Evolutionary conservation across 2,797 vertebrate species (phyloP).

Genomic region (Notolepis coatsorum): DNA sequence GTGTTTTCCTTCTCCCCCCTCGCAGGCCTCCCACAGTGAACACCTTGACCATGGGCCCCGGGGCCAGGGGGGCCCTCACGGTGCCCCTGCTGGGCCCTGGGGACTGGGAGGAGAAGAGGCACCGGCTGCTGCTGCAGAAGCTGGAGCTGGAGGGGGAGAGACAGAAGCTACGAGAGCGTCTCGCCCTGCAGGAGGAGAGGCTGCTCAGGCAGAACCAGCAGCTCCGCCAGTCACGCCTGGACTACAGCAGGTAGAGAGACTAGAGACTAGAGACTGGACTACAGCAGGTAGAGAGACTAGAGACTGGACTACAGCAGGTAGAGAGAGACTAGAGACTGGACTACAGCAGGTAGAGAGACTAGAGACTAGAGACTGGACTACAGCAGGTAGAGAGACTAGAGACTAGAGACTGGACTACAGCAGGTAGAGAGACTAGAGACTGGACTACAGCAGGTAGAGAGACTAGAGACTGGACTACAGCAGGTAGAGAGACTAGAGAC

Average conservation of each 20-base stretch:
- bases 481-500: no score
- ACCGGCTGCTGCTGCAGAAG: conserved; percentile 92
- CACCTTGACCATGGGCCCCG: conserved; percentile 1
- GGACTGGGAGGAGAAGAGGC: conserved; percentile 86
- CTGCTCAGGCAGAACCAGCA: conserved; percentile 88
- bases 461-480: no score
- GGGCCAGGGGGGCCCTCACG: conserved; percentile 44
- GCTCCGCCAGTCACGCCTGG: conserved; percentile 82
- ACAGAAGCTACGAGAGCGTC: conserved; percentile 87
- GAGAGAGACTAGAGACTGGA: no score
- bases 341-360: no score
- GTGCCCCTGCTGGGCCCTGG: conserved; percentile 65
- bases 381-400: no score
- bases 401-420: no score
- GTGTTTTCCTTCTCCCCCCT: neutral
- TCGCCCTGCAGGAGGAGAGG: conserved; percentile 90
- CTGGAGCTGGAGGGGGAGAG: conserved; percentile 93
- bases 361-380: no score
- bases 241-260: conserved; percentile 83
- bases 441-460: no score
- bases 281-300: conserved; percentile 1
- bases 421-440: no score
- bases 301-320: no score
- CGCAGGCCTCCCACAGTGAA: conserved; percentile 21
- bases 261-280: no score